Conservation (phyloP, 1,140 invertebrate species). For the Andrena cerasifolii region DNA sequence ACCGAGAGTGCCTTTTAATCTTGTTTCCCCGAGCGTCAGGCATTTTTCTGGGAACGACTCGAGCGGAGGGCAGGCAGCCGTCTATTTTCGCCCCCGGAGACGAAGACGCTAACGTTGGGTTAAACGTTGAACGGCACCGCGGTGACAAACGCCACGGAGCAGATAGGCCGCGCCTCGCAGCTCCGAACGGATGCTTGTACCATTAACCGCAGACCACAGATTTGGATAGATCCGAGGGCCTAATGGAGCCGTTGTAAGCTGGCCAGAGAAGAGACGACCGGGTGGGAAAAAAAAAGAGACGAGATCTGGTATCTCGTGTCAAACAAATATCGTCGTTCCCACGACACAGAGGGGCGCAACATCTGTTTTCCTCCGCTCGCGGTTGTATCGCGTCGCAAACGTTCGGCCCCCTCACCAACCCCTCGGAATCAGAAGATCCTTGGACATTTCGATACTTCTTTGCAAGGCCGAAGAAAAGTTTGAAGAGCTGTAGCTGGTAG, state of each 20-base stretch:
- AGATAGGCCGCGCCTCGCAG: conserved; percentile 40
- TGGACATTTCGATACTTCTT: too few species aligned
- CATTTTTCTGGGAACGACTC: conserved; percentile 67
- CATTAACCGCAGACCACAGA: conserved; percentile 63
- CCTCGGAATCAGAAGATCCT: neutral
- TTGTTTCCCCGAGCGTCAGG: conserved; percentile 66
- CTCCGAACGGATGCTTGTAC: conserved; percentile 57
- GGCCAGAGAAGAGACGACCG: neutral
- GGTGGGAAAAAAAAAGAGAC: neutral
- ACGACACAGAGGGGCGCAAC: conserved; percentile 14
- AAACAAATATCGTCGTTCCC: conserved; percentile 58
- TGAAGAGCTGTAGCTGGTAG: neutral
- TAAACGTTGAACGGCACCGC: conserved; percentile 62
- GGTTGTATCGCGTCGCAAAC: neutral
- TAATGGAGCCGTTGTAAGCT: conserved; percentile 60
- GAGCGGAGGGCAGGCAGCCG: conserved; percentile 40
- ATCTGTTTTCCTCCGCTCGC: conserved; percentile 27
- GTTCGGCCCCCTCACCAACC: too few species aligned
- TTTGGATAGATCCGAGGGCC: conserved; percentile 58
- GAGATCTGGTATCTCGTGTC: conserved; percentile 49
- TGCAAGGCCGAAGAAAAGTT: too few species aligned
- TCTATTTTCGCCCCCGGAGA: conserved; percentile 67
- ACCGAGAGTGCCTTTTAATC: conserved; percentile 52
- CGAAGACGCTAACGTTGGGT: conserved; percentile 47
- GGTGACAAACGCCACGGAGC: conserved; percentile 56